Evolutionary conservation across 2,888 invertebrate species (phyloP).

Genomic region (Apamea crenata): DNA sequence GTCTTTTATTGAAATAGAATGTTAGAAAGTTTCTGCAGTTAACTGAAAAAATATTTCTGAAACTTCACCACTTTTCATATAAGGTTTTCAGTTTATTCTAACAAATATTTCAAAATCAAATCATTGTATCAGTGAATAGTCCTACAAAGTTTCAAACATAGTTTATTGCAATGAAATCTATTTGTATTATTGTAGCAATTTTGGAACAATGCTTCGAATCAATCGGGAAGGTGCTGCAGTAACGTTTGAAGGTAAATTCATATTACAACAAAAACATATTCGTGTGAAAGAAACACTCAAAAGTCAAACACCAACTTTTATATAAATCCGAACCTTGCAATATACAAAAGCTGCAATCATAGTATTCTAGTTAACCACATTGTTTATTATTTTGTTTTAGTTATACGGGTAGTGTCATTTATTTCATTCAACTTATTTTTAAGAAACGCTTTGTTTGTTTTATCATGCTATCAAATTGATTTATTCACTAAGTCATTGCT

Average conservation of each 20-base stretch:
- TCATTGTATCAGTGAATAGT: not conserved
- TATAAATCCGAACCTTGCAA: not conserved
- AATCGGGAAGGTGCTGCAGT: constrained; percentile 62
- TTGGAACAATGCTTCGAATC: constrained; percentile 65
- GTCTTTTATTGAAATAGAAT: not conserved
- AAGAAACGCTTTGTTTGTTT: not conserved
- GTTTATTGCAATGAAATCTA: not conserved
- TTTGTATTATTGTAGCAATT: constrained; percentile 46
- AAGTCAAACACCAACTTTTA: not conserved
- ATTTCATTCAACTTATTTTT: not conserved
- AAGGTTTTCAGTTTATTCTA: too few species aligned
- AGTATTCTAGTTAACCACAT: not conserved
- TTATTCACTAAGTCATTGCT: not conserved
- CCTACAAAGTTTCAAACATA: not conserved
- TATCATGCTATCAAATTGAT: not conserved
- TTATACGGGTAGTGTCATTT: not conserved
- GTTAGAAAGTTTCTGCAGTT: not conserved
- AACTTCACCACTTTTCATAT: too few species aligned
- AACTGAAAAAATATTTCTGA: not conserved
- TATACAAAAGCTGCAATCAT: not conserved
- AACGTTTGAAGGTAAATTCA: constrained; percentile 65
- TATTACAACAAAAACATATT: not conserved
- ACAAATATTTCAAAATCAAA: too few species aligned
- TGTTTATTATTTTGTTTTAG: not conserved
- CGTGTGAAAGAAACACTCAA: not conserved